These are phyloP conservation scores for Actinia tenebrosa DNA, from an alignment of 64 coral and sea anemone species.

Conservation along the genomic window DNA sequence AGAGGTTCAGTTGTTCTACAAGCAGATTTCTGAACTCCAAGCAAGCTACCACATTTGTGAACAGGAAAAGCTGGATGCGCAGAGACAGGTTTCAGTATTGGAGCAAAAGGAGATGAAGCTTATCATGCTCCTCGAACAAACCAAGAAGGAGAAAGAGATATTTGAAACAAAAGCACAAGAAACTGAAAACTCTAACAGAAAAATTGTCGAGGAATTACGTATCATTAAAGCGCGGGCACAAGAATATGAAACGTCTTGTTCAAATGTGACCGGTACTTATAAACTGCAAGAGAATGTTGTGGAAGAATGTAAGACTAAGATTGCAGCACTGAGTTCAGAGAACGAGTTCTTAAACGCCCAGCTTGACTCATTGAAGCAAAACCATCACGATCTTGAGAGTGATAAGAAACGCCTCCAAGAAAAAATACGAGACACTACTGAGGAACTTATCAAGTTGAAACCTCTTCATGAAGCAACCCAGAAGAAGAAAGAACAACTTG, in stretches of 20 bases:
- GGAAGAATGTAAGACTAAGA: constrained; percentile 70
- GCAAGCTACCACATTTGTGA: constrained; percentile 77
- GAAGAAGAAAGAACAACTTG: constrained; percentile 77
- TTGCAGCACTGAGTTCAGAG: constrained; percentile 46
- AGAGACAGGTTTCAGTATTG: constrained; percentile 67
- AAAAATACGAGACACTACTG: constrained; percentile 45
- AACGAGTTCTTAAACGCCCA: constrained; percentile 59
- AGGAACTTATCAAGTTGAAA: constrained; percentile 67
- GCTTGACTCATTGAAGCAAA: constrained; percentile 39
- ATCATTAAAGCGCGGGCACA: constrained; percentile 61
- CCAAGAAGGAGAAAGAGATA: constrained; percentile 43
- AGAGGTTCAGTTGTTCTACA: constrained; percentile 78
- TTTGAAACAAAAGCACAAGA: constrained; percentile 67
- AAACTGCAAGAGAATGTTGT: constrained; percentile 42
- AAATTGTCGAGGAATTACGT: constrained; percentile 52
- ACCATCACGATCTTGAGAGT: constrained; percentile 40
- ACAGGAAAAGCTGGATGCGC: constrained; percentile 79
- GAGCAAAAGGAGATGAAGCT: constrained; percentile 79
- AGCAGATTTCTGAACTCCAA: constrained; percentile 77
- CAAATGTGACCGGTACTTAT: constrained; percentile 28
- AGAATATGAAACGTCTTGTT: constrained; percentile 44
- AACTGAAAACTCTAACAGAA: constrained; percentile 55
- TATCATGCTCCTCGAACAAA: constrained; percentile 49
- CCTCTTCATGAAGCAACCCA: constrained; percentile 62
- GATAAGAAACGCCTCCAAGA: constrained; percentile 67